Conservation (phyloP, 2,888 invertebrate species). For the Chelonus formosanus region DNA sequence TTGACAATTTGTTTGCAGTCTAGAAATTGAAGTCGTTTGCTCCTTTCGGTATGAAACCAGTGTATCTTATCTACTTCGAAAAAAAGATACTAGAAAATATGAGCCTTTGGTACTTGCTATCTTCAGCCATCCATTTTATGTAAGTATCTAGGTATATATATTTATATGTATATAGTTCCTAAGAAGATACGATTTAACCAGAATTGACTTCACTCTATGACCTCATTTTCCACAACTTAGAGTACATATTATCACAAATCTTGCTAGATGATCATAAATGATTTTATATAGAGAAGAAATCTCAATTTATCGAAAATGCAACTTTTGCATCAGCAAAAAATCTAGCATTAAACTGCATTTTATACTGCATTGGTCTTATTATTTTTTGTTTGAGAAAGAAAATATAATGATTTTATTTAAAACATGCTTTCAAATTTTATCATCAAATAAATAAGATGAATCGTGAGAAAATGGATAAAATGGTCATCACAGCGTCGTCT, state of each 20-base stretch:
- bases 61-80: not conserved
- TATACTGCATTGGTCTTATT: no score
- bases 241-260: not conserved
- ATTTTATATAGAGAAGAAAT: not conserved
- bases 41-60: not conserved
- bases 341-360: no score
- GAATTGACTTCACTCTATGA: constrained; percentile 23
- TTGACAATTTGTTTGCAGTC: not conserved
- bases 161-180: constrained; percentile 1
- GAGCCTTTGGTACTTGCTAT: not conserved
- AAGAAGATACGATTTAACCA: constrained; percentile 31
- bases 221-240: not conserved
- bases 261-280: constrained; percentile 1
- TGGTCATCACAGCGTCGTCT: no score
- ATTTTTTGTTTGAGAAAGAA: not conserved
- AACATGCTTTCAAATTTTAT: no score
- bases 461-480: no score
- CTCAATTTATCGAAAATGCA: not conserved
- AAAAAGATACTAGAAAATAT: no score
- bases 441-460: no score
- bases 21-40: not conserved
- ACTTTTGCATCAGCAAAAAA: not conserved
- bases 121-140: constrained; percentile 1
- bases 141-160: not conserved
- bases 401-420: constrained; percentile 1